Percentiles rank a stretch among this genome's conserved stretches.
Conservation (phyloP, 2,113 vertebrate species). For the Saguinus imperator region DNA sequence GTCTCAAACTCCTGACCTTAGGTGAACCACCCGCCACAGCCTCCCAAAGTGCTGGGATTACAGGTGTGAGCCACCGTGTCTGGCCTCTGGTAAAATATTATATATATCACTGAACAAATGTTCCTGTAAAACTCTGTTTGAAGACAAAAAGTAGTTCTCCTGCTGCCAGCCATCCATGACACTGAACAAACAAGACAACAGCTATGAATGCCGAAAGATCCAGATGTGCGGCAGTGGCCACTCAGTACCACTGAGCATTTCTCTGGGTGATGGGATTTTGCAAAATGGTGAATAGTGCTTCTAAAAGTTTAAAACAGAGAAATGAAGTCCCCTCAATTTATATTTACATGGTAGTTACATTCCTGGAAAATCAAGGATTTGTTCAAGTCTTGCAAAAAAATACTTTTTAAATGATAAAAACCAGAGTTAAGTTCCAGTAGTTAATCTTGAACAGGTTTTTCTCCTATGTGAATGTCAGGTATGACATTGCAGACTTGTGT, state of each 20-base stretch:
- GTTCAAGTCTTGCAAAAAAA: neutral
- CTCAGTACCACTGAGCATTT: accelerated
- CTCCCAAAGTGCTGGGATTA: too few species aligned
- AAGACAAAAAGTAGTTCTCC: neutral
- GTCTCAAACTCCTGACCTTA: too few species aligned
- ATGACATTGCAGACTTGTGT: neutral
- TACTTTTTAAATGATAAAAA: neutral
- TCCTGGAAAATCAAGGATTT: neutral
- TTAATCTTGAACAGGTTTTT: neutral
- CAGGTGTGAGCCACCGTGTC: too few species aligned
- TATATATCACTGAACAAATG: neutral
- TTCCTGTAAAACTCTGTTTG: neutral
- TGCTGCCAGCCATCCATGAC: accelerated
- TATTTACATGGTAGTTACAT: neutral
- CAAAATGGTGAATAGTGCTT: neutral
- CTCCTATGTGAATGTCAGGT: neutral
- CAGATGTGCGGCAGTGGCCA: accelerated
- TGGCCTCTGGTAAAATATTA: neutral
- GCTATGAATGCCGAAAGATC: accelerated
- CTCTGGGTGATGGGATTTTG: neutral
- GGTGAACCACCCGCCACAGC: too few species aligned
- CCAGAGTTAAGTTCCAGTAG: neutral
- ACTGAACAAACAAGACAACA: neutral
- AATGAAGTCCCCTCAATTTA: too few species aligned
- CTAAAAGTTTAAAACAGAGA: neutral